Evolutionary conservation across 2,113 vertebrate genomes (phyloP).

Genomic region (Lathamus discolor): DNA sequence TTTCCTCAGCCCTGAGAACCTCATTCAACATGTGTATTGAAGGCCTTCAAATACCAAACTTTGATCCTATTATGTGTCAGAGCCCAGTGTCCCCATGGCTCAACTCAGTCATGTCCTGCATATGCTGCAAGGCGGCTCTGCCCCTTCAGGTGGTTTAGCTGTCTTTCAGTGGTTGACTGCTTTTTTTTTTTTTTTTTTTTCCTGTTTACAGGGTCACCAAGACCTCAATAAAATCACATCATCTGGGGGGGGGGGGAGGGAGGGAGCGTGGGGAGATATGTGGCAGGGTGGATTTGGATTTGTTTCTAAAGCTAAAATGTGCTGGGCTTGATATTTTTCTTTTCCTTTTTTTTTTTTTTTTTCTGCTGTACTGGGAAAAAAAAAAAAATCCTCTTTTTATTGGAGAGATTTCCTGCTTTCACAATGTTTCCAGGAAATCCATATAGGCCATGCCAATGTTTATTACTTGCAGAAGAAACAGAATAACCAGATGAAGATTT

Average conservation of each 20-base stretch:
- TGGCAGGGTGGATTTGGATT: neutral
- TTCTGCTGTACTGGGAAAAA: slow-evolving; percentile 17
- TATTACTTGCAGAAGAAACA: slow-evolving; percentile 63
- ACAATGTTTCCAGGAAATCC: slow-evolving; percentile 71
- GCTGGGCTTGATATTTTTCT: neutral
- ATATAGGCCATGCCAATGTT: slow-evolving; percentile 51
- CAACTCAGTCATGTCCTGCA: neutral
- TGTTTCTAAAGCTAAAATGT: slow-evolving; percentile 17
- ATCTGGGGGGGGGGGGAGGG: neutral
- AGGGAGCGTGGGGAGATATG: neutral
- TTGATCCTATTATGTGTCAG: neutral
- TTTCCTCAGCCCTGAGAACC: neutral
- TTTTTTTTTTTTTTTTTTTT: neutral
- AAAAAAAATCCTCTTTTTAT: slow-evolving; percentile 54
- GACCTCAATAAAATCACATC: neutral
- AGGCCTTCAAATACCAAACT: neutral
- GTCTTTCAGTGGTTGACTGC: neutral
- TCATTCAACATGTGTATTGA: neutral
- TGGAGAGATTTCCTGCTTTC: slow-evolving; percentile 65
- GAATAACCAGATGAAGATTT: slow-evolving; percentile 35
- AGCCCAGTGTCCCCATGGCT: neutral
- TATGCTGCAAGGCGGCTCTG: neutral
- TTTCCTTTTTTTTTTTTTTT: neutral
- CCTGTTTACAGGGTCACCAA: neutral
- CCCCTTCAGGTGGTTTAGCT: neutral